These are phyloP conservation scores for Tenebrio molitor DNA, from an alignment of 1,140 invertebrate genomes.

Conservation along the genomic window DNA sequence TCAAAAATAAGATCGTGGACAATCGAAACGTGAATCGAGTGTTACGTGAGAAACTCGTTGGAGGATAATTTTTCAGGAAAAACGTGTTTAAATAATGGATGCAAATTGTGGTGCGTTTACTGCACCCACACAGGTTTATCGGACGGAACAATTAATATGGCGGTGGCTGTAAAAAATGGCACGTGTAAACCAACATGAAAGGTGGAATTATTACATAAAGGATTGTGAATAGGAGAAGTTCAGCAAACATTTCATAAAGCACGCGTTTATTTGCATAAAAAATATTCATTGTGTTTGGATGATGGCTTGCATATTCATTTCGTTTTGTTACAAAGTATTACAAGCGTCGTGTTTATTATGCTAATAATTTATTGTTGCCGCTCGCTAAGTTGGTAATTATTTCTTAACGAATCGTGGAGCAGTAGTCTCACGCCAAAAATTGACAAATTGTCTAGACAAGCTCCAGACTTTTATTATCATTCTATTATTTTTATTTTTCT, in stretches of 20 bases:
- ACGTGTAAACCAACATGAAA: constrained; percentile 15
- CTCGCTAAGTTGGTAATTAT: too few relatives aligned
- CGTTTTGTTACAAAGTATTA: neutral
- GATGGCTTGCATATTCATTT: neutral
- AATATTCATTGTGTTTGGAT: neutral
- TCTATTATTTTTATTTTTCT: too few relatives aligned
- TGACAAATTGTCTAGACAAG: too few relatives aligned
- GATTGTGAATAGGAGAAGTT: neutral
- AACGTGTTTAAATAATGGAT: constrained; percentile 9
- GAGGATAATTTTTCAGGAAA: neutral
- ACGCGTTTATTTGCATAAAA: constrained; percentile 6
- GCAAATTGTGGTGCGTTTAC: constrained; percentile 10
- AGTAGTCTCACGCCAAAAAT: too few relatives aligned
- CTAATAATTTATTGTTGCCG: too few relatives aligned
- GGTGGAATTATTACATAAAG: constrained; percentile 14
- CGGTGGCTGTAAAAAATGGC: constrained; percentile 7
- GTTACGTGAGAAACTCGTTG: neutral
- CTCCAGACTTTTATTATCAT: too few relatives aligned
- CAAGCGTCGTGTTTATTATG: too few relatives aligned
- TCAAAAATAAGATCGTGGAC: too few relatives aligned
- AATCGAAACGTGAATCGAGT: constrained; percentile 5
- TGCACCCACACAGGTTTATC: constrained; percentile 8
- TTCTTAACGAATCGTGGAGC: too few relatives aligned
- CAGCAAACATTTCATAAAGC: constrained; percentile 2
- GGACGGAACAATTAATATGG: constrained; percentile 3